Conservation (phyloP, 2,888 invertebrate species). For the Sphaerophoria rueppellii region DNA sequence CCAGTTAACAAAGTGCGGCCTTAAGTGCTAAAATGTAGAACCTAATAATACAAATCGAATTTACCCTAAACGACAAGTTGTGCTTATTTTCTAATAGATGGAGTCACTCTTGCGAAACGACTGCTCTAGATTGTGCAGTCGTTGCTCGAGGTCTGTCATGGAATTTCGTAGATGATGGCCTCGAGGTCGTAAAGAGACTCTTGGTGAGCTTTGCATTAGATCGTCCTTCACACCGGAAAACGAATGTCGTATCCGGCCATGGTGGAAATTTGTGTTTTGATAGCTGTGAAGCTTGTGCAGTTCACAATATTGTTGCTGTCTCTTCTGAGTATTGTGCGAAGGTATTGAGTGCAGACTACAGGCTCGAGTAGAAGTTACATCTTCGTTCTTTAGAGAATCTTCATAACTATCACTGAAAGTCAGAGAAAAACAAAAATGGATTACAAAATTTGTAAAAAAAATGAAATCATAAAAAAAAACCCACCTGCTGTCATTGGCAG, state of each 20-base stretch:
- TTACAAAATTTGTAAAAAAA: conserved; percentile 25
- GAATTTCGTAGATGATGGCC: conserved; percentile 81
- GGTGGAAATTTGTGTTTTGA: conserved; percentile 79
- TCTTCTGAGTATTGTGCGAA: conserved; percentile 19
- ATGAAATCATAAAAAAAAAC: conserved; percentile 20
- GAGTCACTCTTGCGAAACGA: conserved; percentile 81
- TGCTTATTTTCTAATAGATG: conserved; percentile 71
- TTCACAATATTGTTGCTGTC: conserved; percentile 62
- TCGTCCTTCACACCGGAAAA: conserved; percentile 82
- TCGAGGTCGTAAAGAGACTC: conserved; percentile 79
- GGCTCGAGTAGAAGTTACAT: conserved; percentile 67
- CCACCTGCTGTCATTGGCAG: conserved; percentile 80
- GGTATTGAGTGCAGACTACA: conserved; percentile 76
- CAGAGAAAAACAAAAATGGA: background rate
- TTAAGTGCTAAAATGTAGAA: conserved; percentile 29
- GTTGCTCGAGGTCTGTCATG: conserved; percentile 81
- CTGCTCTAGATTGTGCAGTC: conserved; percentile 81
- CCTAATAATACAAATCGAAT: conserved; percentile 56
- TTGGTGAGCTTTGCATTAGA: conserved; percentile 80
- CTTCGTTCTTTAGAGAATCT: conserved; percentile 87
- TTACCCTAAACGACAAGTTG: conserved; percentile 8
- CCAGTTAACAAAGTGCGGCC: conserved; percentile 51
- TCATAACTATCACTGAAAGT: conserved; percentile 88
- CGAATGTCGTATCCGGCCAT: conserved; percentile 80
- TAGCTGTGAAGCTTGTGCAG: conserved; percentile 76